Percentiles rank a stretch among this genome's conserved stretches.
phyloP scores from a whole-genome alignment of 2,797 vertebrate species.

The Amblyopsis hoosieri region DNA sequence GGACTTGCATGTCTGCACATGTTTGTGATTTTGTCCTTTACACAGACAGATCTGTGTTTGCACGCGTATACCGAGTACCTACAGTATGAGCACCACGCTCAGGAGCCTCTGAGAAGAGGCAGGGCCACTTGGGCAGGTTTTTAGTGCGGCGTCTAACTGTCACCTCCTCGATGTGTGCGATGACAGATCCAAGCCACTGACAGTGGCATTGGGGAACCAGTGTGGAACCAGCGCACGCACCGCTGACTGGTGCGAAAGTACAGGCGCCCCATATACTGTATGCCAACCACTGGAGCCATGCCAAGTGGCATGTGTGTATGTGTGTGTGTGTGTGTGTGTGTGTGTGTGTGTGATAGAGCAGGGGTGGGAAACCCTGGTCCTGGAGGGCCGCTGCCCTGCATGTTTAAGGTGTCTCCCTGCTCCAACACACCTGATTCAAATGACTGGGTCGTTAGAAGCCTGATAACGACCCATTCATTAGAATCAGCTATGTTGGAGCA shows the following conservation, averaged over 20 bases:
- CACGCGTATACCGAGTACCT: neutral
- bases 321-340: constrained; percentile 8
- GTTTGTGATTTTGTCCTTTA: neutral
- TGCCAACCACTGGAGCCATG: constrained; percentile 23
- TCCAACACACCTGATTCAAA: no score
- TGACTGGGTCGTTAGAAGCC: no score
- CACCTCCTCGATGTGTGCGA: constrained; percentile 23
- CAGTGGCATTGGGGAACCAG: constrained; percentile 29
- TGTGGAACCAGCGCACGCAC: constrained; percentile 27
- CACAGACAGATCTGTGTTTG: neutral
- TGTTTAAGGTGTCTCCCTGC: no score
- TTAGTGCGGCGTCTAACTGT: constrained; percentile 15
- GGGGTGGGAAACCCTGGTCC: no score
- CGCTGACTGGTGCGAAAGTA: constrained; percentile 17
- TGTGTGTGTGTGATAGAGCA: no score
- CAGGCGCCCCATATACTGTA: constrained; percentile 13
- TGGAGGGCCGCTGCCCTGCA: no score
- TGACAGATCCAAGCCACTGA: constrained; percentile 34
- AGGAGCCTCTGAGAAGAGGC: neutral
- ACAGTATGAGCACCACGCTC: neutral
- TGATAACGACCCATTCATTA: no score
- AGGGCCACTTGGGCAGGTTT: constrained; percentile 11
- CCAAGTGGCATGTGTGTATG: constrained; percentile 11
- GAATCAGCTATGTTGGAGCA: no score
- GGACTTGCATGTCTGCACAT: neutral